Evolutionary conservation across 1,140 invertebrate species (phyloP), one percentile per base, ranked within the genome.

Genomic region (Macrotrachela quadricornifera): DNA sequence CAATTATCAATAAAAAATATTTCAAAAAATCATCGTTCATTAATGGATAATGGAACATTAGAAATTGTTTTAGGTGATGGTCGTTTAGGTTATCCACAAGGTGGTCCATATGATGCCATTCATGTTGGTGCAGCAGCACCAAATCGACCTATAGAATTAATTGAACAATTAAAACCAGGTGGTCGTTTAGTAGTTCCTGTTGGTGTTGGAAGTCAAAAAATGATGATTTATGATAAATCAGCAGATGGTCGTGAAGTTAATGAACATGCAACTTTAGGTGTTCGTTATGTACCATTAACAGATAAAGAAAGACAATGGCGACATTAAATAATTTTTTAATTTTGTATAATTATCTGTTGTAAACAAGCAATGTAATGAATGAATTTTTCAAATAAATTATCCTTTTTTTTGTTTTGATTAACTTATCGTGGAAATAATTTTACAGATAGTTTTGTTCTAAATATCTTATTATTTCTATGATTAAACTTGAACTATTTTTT

Each of bases 231-330:
- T 30, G 21, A 30, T 4, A 30, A 8, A 30, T 30, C 21, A 4
- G 8, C 21, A 30, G 80, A 90, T 69, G 88, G 88, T 12, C 2
- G 8, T 4, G 73, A 77, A 44, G 75, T 92, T 13, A 73, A 72
- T n/a, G 74, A 78, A 48, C 81, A 78, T 60, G 76, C 77, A 15
- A 69, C 96, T 0, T 91, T 96, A 83, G 84, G 85, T 37, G 92
- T 97, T 0, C 81, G 91, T 49, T 97, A 91, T 71, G 91, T 97
- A 21, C 91, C 91, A 2, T 73, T 97, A 14, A 96, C 91, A 6
- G 87, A 91, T 67, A 82, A 80, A 68, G 74, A 79, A 16, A 69
- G 74, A 55, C 83, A 86, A 46, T 30, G 21, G 21, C 21, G 21
- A 30, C 21, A 30, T 30, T 30, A 30, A 30, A 4, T 8, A 2